Evolutionary conservation across 2,888 invertebrate genomes (phyloP).

Genomic region (Morpho achilles): DNA sequence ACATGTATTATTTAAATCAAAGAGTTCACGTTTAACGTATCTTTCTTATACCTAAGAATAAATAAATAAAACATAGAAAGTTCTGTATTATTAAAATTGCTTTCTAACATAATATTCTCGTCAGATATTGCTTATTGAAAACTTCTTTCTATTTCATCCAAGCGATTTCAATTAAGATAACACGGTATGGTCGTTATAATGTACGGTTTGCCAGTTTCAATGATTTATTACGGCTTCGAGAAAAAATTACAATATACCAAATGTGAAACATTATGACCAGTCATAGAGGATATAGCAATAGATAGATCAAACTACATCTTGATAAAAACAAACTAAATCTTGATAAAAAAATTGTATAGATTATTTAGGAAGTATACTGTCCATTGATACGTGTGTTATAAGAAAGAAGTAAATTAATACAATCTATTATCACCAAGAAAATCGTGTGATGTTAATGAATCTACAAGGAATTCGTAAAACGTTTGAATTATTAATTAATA

Average conservation of each 20-base stretch:
- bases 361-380: no score
- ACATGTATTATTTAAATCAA: no score
- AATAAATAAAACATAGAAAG: not conserved
- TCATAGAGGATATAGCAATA: no score
- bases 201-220: not conserved
- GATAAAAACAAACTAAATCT: no score
- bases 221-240: conserved; percentile 2
- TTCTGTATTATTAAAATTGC: not conserved
- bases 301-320: not conserved
- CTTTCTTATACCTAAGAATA: no score
- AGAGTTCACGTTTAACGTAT: no score
- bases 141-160: conserved; percentile 7
- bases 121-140: not conserved
- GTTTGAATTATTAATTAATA: conserved; percentile 29
- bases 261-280: not conserved
- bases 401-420: no score
- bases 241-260: no score
- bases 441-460: no score
- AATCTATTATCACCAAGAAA: no score
- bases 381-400: no score
- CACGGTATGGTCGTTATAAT: conserved; percentile 1
- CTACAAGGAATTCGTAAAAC: conserved; percentile 16
- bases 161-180: conserved; percentile 12
- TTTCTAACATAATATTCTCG: not conserved
- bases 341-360: no score